A percentile compares a stretch with the other conserved stretches of the same genome.
phyloP scores from a whole-genome alignment of 2,113 vertebrate species.

The Guaruba guarouba region DNA sequence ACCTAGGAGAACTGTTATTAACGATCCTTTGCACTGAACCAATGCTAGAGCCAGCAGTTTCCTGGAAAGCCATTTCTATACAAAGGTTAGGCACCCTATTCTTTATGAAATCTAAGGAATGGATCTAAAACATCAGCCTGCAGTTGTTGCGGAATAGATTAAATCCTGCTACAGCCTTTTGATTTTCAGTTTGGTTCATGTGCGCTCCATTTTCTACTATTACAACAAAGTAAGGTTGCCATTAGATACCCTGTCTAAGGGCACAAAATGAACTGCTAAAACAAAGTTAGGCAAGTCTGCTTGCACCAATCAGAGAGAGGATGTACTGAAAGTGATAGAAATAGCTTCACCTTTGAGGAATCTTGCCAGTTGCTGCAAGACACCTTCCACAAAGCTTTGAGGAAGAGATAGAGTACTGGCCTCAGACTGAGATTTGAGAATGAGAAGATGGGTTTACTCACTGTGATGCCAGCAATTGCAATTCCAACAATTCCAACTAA shows the following conservation, averaged over 20 bases:
- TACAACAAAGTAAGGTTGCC: not conserved
- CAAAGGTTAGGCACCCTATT: not conserved
- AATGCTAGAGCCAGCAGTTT: not conserved
- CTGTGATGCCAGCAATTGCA: conserved; percentile 91
- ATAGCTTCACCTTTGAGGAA: not conserved
- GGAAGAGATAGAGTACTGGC: not conserved
- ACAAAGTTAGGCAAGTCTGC: not conserved
- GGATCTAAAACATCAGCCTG: not conserved
- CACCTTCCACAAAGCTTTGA: not conserved
- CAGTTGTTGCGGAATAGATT: not conserved
- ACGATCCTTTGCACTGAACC: not conserved
- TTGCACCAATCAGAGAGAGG: not conserved
- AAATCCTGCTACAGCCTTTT: not conserved
- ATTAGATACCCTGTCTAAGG: not conserved
- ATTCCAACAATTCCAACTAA: conserved; percentile 93
- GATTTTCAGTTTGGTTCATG: not conserved
- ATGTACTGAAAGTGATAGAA: not conserved
- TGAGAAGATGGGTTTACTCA: conserved; percentile 72
- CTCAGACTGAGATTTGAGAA: not conserved
- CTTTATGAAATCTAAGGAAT: not conserved
- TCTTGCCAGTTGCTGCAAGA: not conserved
- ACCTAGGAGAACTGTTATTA: not conserved
- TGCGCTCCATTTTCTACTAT: not conserved
- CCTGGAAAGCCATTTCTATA: not conserved
- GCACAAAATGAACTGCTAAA: not conserved